Percentiles rank a stretch among this genome's conserved stretches.
Evolutionary conservation across 2,797 vertebrate genomes (phyloP).

Genomic region (Tokudaia muenninki): DNA sequence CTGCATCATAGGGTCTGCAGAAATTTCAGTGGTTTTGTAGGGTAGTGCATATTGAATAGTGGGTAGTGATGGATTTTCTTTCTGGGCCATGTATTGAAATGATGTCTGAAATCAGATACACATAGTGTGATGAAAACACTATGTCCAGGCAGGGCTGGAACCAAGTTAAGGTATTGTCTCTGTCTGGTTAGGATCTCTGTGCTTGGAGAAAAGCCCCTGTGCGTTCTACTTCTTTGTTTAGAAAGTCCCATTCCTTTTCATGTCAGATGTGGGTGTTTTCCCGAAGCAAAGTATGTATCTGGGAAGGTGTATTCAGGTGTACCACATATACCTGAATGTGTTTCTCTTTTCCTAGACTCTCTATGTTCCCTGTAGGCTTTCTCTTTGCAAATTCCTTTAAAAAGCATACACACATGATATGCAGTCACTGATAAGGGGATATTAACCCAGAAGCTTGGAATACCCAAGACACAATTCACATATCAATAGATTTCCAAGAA

Average conservation of each 20-base stretch:
- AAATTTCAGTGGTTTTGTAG: conserved; percentile 28
- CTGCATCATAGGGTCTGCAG: neutral
- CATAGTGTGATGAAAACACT: neutral
- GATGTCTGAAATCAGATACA: neutral
- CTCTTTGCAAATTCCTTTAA: conserved; percentile 21
- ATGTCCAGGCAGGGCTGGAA: neutral
- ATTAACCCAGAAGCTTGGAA: no score
- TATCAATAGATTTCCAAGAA: no score
- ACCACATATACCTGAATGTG: neutral
- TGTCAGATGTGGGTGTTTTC: neutral
- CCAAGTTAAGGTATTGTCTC: neutral
- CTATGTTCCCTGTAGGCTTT: neutral
- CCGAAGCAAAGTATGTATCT: neutral
- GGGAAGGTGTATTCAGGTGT: neutral
- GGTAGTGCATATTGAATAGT: neutral
- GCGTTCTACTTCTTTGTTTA: neutral
- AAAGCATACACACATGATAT: neutral
- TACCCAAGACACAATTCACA: no score
- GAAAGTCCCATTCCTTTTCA: neutral
- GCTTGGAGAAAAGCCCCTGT: neutral
- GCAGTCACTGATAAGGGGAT: no score
- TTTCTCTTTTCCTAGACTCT: neutral
- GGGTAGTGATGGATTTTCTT: neutral
- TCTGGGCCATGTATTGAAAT: neutral
- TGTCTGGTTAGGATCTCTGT: neutral